Base-by-base conservation (phyloP, 2,113 vertebrate species). In the Urocolius indicus region DNA sequence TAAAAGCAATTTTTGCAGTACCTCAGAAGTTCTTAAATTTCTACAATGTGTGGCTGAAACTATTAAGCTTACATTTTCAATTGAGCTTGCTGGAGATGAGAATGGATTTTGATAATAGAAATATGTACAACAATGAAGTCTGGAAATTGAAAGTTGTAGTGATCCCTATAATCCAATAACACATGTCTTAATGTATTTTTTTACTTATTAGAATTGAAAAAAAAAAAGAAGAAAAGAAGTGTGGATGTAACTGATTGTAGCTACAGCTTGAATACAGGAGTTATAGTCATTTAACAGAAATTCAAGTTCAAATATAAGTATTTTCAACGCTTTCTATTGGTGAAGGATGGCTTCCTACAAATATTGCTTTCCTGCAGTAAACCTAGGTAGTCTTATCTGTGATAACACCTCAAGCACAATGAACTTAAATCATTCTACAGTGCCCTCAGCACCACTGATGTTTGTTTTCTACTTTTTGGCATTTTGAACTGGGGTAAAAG, bases 161-260 rank as follows among this genome's bases (percentile, higher is more conserved):
- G 78, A 95, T 80, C 89, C 63, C 78, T 96, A 54, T 93, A 93
- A 97, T 95, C 87, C 91, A 85, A 52, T 97, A 96, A 83, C 59
- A 45, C 34, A 43, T 94, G 34, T 78, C 84, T 87, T 95, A 93
- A 89, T 92, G 49, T 69, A 87, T 91, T 94, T 78, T 96, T 96
- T 95, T 96, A 81, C 69, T 93, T 94, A 92, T 85, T 97, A 87
- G 86, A 97, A 73, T 90, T 90, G 23, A 5, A 95, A 89, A 75
- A 46, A 91, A 69, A 65, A 63, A 13, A 20, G 21, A 54, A 63
- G n/a, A 55, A 9, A 30, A 12, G 15, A 32, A 43, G 5, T 26
- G 34, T 72, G 62, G 74, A 68, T 69, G 45, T 62, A 89, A 85
- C 57, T 94, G 86, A 94, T 78, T 32, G 69, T 79, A 51, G 26